Base-by-base conservation (phyloP, 2,797 vertebrate genomes). In the Paramormyrops hopkinsi region DNA sequence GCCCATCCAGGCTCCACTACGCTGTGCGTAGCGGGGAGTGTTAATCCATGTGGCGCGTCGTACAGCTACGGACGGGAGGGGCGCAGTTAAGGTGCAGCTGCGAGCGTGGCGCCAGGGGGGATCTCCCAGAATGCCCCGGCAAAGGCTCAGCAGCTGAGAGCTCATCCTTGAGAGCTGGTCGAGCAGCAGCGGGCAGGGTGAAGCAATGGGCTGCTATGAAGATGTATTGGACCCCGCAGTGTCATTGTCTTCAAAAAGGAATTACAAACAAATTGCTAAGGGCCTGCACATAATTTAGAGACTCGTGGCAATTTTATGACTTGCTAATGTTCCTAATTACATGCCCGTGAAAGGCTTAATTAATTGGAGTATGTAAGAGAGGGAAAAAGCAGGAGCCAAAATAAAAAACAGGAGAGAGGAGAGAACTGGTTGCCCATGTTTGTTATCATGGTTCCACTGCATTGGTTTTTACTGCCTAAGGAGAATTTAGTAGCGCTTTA, bases 271-370 rank as follows among this genome's bases (percentile, higher is more conserved):
- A 98, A 98, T 97, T 98, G 98, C 97, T 97, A 95, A 97, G 97
- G 97, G 98, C 97, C 96, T 96, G 95, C 96, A 97, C 97, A 98
- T 99, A 97, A 99, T 99, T 99, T 97, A 97, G 97, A 98, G 97
- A 98, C 96, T 98, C 95, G 95, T 97, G 97, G 97, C 98, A 99
- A 98, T 98, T 99, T 99, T 98, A 99, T 98, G 97, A 99, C 97
- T 98, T 97, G 97, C 97, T 99, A 99, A 99, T 99, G 97, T 98
- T 98, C 97, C 97, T 98, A 99, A 99, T 99, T 99, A 99, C 97
- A 99, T 98, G 97, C 97, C 97, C 96, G 96, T 99, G 97, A 98
- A 99, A 99, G 97, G 97, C 97, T 98, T 99, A 99, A 99, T 98
- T 99, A 98, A 99, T 99, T 98, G 97, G 97, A 97, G 96, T 96